Evolutionary conservation across 64 coral and sea anemone genomes (phyloP), one percentile per base, ranked within the genome.

Genomic region (Montipora efflorescens): DNA sequence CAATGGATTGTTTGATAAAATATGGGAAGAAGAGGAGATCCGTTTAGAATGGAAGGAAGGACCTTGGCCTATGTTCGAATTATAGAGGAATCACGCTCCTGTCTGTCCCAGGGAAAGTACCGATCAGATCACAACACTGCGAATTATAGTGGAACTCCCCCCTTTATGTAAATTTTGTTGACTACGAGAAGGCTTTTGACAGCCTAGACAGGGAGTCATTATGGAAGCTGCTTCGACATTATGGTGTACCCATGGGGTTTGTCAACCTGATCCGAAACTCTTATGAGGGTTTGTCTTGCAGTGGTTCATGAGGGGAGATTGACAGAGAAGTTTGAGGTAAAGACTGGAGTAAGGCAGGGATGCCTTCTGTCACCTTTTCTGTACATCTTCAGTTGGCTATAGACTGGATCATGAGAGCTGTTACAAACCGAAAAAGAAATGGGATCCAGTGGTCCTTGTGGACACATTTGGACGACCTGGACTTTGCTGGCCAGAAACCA

Each of bases 61-160:
- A 16, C 14, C 66, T 22, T 87, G 57, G 47, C 5, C n/a, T 73
- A 87, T 4, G 9, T 50, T 73, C 66, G 3, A 28, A 44, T 61
- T 11, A 64, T 21, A 5, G 81, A 7, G 61, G 52, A 83, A 86
- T 67, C 15, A 86, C 28, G 47, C 79, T 57, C 8, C 79, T 81
- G 53, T 52, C 20, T 6, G 28, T 23, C 53, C 7, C 49, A 19
- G 82, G 58, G 6, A 85, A 86, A 61, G 82, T 67, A 44, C 5
- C 23, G 22, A 86, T 67, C 61, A 86, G 3, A 69, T 67, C 23
- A 18, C 36, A 21, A 86, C 44, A 21, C 68, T 86, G 59, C 22
- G 61, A 28, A 25, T 86, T 44, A 86, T 86, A 16, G 59, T 81
- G 19, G 79, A 81, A 14, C 79, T 84, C 81, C 62, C 36, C 20